Evolutionary conservation across 2,797 vertebrate species (phyloP), one percentile per base, ranked within the genome.

Genomic region (Coilia nasus): DNA sequence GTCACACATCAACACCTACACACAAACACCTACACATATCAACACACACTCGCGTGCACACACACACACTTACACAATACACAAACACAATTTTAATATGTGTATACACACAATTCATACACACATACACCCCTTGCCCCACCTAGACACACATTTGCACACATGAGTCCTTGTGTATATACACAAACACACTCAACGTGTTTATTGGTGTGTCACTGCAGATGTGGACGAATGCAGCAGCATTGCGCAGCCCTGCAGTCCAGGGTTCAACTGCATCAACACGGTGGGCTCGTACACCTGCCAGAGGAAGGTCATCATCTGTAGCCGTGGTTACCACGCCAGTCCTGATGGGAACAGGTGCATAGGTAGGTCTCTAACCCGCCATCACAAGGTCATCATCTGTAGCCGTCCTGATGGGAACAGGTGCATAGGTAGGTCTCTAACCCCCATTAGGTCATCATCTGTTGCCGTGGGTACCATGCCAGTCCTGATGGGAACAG

Each of bases 261-360:
- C 94, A 0, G 97, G 96, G 64, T 98, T 97, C 91, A 97, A 94
- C 94, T 99, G 98, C 86, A 86, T 98, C 94, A 99, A 99, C 94
- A 98, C 97, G 0, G 94, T 96, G 87, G 98, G 98, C 12, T 99
- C 98, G 44, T 98, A 97, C 91, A 94, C 92, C 0, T 99, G 98
- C 93, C 97, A 97, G 90, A 95, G 96, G 90, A 97, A 95, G 92
- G 92, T 93, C 17, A 90, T 97, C 90, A 91, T 94, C 0, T 99
- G 98, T 54, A 94, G 96, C 91, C 95, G 95, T 0, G 98, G 98
- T 15, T 99, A 97, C 91, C 97, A 97, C 0, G 91, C 96, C 87
- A 96, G 93, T 0, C 92, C 96, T 35, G 97, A 99, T 0, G 97
- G 97, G 57, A 93, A 95, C 21, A 94, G 95, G 86, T 99, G 98